Conservation (phyloP, 1,140 invertebrate genomes). For the Mylabris phalerata region DNA sequence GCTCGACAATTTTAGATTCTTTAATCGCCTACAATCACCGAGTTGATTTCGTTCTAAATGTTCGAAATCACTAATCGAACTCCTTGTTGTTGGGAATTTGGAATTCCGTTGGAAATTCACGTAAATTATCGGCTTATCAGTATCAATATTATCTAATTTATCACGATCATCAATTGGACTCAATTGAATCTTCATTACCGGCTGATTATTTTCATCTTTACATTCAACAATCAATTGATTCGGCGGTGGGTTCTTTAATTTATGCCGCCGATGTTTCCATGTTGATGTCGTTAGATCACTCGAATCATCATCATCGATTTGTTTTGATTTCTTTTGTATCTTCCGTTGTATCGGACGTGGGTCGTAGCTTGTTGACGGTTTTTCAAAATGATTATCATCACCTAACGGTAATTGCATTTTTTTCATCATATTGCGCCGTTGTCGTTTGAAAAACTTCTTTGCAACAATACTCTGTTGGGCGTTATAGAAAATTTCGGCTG, state of each 20-base stretch:
- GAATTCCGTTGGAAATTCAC: conserved; percentile 29
- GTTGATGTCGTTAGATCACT: too few relatives aligned
- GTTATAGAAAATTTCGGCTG: conserved; percentile 83
- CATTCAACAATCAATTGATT: too few relatives aligned
- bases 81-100: conserved; percentile 5
- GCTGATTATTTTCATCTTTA: too few relatives aligned
- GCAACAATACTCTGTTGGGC: conserved; percentile 88
- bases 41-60: conserved; percentile 44
- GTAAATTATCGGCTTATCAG: conserved; percentile 21
- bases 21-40: conserved; percentile 8
- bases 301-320: conserved; percentile 58
- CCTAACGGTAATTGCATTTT: conserved; percentile 60
- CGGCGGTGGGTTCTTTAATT: conserved; percentile 43
- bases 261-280: conserved; percentile 33
- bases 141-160: too few relatives aligned
- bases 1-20: conserved; percentile 27
- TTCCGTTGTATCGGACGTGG: conserved; percentile 39
- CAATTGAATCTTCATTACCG: too few relatives aligned
- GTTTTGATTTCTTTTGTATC: conserved; percentile 71
- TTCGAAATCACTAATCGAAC: conserved; percentile 48
- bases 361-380: conserved; percentile 40
- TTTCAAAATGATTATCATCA: conserved; percentile 41
- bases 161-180: conserved; percentile 40
- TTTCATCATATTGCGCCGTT: conserved; percentile 64
- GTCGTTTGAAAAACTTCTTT: conserved; percentile 85